Base-by-base conservation (phyloP, 2,113 vertebrate species). In the Mohoua ochrocephala region DNA sequence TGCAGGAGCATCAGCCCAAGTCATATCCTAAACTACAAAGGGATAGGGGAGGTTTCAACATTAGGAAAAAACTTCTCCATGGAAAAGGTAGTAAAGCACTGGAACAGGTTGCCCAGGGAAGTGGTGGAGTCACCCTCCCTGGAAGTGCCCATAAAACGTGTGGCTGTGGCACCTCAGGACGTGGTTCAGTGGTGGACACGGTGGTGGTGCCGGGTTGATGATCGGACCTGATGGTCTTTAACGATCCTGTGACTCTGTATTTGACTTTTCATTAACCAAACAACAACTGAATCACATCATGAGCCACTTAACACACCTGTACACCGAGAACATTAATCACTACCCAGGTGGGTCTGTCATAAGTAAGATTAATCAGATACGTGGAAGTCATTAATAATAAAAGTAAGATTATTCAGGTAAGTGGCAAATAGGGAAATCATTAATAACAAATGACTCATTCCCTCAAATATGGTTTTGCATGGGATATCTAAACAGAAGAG, bases 81-180 rank as follows among this genome's bases (percentile, higher is more conserved):
- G 56, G 63, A 56, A 56, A 50, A 49, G 35, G 56, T 13, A 37
- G 49, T 22, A 41, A 77, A 69, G 26, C 56, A 77, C 35, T 63
- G 56, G 47, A 77, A 42, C 10, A 37, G 79, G 56, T 18, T 84
- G 35, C 31, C 21, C 54, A 54, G 47, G 41, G n/a, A 35, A 18
- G 41, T 41, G 45, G 8, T 53, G 61, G 47, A 53, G 41, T 54
- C 70, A 69, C 54, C 70, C 68, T 13, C 30, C 17, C 54, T 83
- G 61, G 37, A 9, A 54, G 14, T 13, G 54, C 1, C 31, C n/a
- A 41, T 35, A n/a, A 27, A 10, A 5, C 6, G 2, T 1, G 11
- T 30, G 87, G 52, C 17, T n/a, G 7, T 17, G 53, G 53, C 61
- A 35, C 24, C n/a, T 60, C 14, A 41, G 70, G 54, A 31, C 0